These are phyloP conservation scores for Cavia aperea DNA, from an alignment of 2,113 vertebrate species.

Conservation along the genomic window DNA sequence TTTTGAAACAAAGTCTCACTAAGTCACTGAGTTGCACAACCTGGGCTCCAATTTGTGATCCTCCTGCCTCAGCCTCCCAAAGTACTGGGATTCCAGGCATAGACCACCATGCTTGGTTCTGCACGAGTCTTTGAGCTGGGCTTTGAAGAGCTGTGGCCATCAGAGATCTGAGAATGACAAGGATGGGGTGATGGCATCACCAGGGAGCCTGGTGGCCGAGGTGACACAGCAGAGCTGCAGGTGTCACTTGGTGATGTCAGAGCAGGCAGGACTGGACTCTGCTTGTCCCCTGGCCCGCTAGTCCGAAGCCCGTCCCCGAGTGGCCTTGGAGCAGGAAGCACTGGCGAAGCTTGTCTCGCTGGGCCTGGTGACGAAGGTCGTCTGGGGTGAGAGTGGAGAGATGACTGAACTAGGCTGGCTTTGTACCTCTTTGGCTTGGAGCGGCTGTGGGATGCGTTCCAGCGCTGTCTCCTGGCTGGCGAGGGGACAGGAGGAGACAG, in stretches of 20 bases:
- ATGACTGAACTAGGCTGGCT: conserved; percentile 45
- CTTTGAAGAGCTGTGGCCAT: neutral
- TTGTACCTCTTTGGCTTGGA: conserved; percentile 25
- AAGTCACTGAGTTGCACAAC: neutral
- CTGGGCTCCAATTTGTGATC: neutral
- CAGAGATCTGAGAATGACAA: neutral
- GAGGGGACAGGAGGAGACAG: conserved; percentile 23
- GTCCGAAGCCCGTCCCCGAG: neutral
- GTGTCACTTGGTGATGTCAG: too few species aligned
- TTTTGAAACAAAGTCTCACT: neutral
- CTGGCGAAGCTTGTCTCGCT: neutral
- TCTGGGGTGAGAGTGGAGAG: conserved; percentile 26
- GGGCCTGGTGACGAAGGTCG: conserved; percentile 20
- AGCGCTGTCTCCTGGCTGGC: conserved; percentile 25
- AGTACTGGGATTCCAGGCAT: neutral
- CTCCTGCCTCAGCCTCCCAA: neutral
- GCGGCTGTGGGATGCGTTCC: conserved; percentile 26
- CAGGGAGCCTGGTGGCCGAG: neutral
- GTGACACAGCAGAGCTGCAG: neutral
- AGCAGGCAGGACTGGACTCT: neutral
- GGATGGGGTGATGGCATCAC: neutral
- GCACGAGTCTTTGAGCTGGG: neutral
- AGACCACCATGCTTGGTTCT: neutral
- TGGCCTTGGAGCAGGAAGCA: neutral
- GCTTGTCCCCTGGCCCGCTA: neutral